These are phyloP conservation scores for Zosterops hypoxanthus DNA, from an alignment of 2,113 vertebrate genomes.

Conservation along the genomic window DNA sequence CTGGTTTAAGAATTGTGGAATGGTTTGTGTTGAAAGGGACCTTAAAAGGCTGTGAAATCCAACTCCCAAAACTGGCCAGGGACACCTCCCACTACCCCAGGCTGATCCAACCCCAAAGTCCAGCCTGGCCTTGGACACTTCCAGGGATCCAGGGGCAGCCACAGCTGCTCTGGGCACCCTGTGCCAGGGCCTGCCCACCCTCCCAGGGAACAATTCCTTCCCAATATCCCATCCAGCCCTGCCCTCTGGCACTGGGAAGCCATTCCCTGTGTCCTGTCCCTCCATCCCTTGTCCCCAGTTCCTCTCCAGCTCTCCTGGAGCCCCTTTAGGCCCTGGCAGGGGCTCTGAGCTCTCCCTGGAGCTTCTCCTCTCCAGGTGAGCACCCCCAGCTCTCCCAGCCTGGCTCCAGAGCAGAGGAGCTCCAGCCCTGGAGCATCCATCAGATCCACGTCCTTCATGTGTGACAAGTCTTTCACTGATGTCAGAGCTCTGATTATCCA, in stretches of 20 bases:
- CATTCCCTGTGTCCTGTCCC: neutral
- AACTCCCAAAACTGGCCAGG: neutral
- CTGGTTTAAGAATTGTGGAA: neutral
- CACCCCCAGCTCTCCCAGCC: neutral
- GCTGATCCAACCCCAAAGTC: neutral
- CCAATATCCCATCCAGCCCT: neutral
- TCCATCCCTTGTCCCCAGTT: neutral
- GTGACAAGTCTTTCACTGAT: neutral
- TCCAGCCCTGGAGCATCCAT: neutral
- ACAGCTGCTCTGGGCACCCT: neutral
- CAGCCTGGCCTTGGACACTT: rapidly evolving
- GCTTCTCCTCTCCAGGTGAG: neutral
- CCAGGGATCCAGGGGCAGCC: neutral
- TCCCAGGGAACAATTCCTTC: neutral
- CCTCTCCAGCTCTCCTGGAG: neutral
- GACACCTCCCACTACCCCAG: neutral
- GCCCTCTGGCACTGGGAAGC: neutral
- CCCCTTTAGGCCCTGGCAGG: neutral
- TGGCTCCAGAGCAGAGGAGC: neutral
- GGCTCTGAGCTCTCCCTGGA: neutral
- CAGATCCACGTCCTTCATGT: neutral
- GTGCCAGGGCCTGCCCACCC: neutral
- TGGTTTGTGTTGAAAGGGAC: neutral
- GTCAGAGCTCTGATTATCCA: neutral
- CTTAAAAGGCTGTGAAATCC: neutral